Evolutionary conservation across 2,797 vertebrate genomes (phyloP), one percentile per base, ranked within the genome.

Genomic region (Parotocinclus haroldoi): DNA sequence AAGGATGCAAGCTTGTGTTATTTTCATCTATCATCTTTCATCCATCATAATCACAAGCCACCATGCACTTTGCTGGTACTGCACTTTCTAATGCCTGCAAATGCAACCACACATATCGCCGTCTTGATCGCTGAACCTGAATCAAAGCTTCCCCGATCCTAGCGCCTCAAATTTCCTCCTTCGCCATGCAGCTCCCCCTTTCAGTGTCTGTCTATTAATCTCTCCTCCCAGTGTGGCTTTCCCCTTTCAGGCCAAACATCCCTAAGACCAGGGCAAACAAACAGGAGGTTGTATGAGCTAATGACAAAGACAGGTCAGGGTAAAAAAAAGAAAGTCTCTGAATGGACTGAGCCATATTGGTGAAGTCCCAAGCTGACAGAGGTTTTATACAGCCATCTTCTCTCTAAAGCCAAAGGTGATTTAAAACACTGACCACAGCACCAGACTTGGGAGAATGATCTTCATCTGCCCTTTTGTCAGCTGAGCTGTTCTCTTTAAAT

Each of bases 231-330:
- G 52, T 53, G 44, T n/a, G 62, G 58, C 16, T 75, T 71, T 72
- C 66, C 52, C 39, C 58, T 69, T 73, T 63, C 67, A 65, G 59
- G 63, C 17, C 68, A 49, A 17, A 39, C 40, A 17, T 74, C 59
- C 78, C 63, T 44, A 58, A 74, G 75, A 36, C 57, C 78, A 81
- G 83, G 87, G 83, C 87, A 88, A 87, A 87, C 85, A 86, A 90
- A 89, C 83, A 86, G 78, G 87, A 84, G 79, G 81, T 81, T 82
- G 77, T 4, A 49, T 79, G 83, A 82, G 83, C 66, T 72, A 62
- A 67, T 88, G 82, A 86, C 82, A 78, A 86, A 86, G 77, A 84
- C 80, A 77, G 80, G 81, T 84, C 63, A 69, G 84, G 82, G 83
- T 79, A 66, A 85, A 77, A 72, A 44, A 7, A 44, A 48, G 10